Percentiles rank a stretch among this genome's conserved stretches.
Conservation (phyloP, 2,113 vertebrate species). For the Gymnorhina tibicen region DNA sequence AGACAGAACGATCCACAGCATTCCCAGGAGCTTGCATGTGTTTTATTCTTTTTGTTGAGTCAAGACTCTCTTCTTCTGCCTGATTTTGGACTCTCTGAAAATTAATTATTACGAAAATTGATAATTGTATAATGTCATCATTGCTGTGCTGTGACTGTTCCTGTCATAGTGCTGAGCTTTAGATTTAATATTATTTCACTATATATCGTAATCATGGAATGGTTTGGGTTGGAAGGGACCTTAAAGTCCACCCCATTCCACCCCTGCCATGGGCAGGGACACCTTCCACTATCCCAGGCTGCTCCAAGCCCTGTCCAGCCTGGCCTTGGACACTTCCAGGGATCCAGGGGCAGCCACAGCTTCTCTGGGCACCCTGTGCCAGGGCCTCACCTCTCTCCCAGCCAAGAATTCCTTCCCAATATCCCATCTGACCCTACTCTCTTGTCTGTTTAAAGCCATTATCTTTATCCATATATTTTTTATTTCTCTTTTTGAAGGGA, state of each 20-base stretch:
- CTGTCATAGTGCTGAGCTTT: not conserved
- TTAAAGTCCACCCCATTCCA: fast-evolving
- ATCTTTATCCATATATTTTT: not conserved
- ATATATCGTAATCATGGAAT: not conserved
- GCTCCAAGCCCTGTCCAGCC: fast-evolving
- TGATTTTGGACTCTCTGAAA: not conserved
- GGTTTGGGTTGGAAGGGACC: not conserved
- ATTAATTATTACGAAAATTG: not conserved
- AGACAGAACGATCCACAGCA: not conserved
- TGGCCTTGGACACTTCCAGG: not conserved
- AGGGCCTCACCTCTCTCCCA: fast-evolving
- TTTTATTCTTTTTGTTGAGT: not conserved
- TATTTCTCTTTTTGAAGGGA: not conserved
- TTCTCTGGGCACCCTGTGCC: not conserved
- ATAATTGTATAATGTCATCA: fast-evolving
- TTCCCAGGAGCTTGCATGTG: not conserved
- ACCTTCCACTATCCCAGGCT: fast-evolving
- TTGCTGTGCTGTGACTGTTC: not conserved
- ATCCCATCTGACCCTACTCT: not conserved
- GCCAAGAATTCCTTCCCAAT: not conserved
- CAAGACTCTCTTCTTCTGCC: not conserved
- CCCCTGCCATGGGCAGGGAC: not conserved
- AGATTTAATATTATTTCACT: not conserved
- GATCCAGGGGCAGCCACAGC: not conserved
- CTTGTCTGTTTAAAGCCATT: not conserved